These are phyloP conservation scores for Nanger granti DNA, from an alignment of 2,113 vertebrate species.

Conservation along the genomic window DNA sequence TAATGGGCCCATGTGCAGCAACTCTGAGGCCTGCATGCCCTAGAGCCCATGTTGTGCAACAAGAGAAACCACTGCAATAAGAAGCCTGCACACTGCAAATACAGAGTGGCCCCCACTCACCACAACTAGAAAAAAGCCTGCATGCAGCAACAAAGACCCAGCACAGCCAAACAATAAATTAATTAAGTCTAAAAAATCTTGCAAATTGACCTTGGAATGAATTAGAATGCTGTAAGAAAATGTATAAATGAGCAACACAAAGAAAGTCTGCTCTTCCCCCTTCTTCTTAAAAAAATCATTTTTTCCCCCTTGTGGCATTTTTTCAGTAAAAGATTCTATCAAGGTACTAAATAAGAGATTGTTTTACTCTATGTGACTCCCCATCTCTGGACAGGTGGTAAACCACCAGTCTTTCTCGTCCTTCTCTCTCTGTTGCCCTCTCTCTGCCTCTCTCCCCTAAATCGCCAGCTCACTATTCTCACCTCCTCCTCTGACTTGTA, in stretches of 20 bases:
- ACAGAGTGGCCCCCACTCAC: fast-evolving
- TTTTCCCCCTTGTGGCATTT: not conserved
- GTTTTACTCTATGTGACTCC: not conserved
- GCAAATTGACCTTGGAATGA: not conserved
- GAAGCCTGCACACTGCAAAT: not conserved
- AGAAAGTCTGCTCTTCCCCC: not conserved
- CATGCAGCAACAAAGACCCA: not conserved
- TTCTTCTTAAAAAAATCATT: not conserved
- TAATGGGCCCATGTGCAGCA: not conserved
- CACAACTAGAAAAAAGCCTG: not conserved
- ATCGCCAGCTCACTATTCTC: not conserved
- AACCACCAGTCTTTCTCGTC: not conserved
- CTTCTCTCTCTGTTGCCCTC: not conserved
- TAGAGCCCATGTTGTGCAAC: not conserved
- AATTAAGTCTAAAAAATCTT: not conserved
- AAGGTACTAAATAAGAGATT: not conserved
- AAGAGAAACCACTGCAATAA: not conserved
- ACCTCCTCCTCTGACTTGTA: not conserved
- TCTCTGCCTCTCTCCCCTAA: not conserved
- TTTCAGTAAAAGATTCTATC: not conserved
- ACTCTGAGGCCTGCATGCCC: not conserved
- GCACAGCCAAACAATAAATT: not conserved
- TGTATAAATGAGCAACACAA: not conserved
- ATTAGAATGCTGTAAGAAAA: not conserved
- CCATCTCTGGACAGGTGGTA: not conserved